Conservation (phyloP, 2,797 vertebrate genomes). For the Phrynocephalus forsythii region DNA sequence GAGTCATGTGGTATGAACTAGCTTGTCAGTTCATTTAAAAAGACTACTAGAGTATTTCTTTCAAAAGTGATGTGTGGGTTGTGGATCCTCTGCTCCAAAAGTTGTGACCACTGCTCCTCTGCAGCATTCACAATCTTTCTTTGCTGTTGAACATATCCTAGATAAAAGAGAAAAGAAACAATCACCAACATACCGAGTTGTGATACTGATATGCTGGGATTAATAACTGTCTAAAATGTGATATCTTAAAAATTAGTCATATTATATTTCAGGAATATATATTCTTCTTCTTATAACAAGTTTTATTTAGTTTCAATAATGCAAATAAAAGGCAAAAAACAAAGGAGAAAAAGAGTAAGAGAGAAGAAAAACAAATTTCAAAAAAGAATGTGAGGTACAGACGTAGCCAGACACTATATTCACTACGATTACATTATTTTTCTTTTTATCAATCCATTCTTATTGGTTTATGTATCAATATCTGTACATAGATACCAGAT, state of each 20-base stretch:
- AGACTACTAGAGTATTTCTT: background rate
- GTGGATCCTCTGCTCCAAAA: too few relatives aligned
- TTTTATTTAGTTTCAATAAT: too few relatives aligned
- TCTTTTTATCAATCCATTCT: too few relatives aligned
- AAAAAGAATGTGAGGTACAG: too few relatives aligned
- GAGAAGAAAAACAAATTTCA: too few relatives aligned
- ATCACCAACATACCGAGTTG: background rate
- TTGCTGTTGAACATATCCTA: background rate
- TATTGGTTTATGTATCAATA: too few relatives aligned
- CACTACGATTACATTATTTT: too few relatives aligned
- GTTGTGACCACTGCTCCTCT: too few relatives aligned
- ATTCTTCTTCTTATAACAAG: background rate
- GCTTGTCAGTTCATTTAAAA: background rate
- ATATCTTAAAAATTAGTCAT: background rate
- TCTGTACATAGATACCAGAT: too few relatives aligned
- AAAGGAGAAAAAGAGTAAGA: too few relatives aligned
- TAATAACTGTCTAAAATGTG: background rate
- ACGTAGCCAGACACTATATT: too few relatives aligned
- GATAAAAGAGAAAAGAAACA: background rate
- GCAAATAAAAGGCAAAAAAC: too few relatives aligned
- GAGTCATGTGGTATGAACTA: background rate
- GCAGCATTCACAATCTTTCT: background rate
- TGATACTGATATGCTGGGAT: background rate
- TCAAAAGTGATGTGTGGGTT: background rate
- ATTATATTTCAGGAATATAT: conserved; percentile 3